Percentiles rank a stretch among this genome's conserved stretches.
phyloP scores from a whole-genome alignment of 2,797 vertebrate genomes.

The Megalops cyprinoides region DNA sequence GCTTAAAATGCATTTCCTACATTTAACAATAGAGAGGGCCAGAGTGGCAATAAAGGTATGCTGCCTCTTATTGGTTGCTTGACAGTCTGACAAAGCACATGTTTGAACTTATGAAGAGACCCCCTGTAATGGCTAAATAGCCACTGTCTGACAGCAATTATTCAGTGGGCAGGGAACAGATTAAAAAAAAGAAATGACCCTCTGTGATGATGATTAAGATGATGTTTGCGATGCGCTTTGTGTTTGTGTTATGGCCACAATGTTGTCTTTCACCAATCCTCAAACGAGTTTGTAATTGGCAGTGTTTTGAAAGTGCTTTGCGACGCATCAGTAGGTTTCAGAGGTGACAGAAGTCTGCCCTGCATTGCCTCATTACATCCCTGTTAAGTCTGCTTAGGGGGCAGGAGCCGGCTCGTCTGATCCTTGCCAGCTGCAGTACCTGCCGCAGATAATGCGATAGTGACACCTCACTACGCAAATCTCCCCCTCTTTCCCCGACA shows the following conservation, averaged over 20 bases:
- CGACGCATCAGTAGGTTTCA: background rate
- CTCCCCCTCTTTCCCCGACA: conserved; percentile 7
- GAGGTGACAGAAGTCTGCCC: background rate
- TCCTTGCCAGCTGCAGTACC: background rate
- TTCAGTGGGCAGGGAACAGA: background rate
- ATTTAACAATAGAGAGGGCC: background rate
- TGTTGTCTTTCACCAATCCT: background rate
- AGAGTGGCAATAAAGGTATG: background rate
- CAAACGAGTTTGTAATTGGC: background rate
- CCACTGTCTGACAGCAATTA: background rate
- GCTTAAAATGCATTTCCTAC: conserved; percentile 1
- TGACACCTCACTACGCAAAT: conserved; percentile 21
- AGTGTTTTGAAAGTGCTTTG: background rate
- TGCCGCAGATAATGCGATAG: background rate
- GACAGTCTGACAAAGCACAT: background rate
- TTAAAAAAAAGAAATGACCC: background rate
- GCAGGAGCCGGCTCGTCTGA: background rate
- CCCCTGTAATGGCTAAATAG: too few species aligned
- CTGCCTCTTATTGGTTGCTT: background rate
- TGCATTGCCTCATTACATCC: background rate
- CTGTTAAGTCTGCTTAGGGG: background rate
- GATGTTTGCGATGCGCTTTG: too few species aligned
- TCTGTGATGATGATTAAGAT: too few species aligned
- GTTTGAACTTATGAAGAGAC: background rate
- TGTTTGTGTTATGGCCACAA: background rate